Conservation (phyloP, 2,888 invertebrate species). For the Pocota personata region DNA sequence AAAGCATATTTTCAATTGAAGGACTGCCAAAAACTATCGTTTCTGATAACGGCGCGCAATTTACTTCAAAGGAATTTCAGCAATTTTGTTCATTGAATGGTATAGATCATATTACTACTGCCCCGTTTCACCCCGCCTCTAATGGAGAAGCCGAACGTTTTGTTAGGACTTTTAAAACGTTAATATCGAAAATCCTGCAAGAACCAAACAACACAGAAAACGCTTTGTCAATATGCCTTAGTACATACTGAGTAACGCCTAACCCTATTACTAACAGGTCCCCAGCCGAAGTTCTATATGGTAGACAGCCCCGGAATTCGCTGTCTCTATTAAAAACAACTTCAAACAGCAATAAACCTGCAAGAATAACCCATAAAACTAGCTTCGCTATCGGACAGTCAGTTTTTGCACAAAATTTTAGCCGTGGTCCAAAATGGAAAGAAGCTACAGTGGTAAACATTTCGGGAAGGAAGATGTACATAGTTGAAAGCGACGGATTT, state of each 20-base stretch:
- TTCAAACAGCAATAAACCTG: not conserved
- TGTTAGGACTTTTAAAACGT: constrained; percentile 67
- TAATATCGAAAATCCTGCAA: constrained; percentile 31
- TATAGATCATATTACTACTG: constrained; percentile 74
- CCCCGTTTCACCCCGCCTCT: constrained; percentile 74
- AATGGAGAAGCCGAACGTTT: constrained; percentile 75
- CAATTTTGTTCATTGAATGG: constrained; percentile 72
- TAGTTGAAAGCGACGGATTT: not conserved
- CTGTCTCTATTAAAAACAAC: constrained; percentile 15
- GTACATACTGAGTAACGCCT: constrained; percentile 49
- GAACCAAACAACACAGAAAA: constrained; percentile 15
- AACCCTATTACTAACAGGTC: constrained; percentile 32
- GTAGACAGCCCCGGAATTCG: constrained; percentile 22
- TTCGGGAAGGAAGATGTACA: not conserved
- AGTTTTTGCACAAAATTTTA: not conserved
- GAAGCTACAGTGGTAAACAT: not conserved
- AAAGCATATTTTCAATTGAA: constrained; percentile 75
- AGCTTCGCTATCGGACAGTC: not conserved
- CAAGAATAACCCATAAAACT: not conserved
- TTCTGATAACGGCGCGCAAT: constrained; percentile 75
- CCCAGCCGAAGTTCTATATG: constrained; percentile 58
- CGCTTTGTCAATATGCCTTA: constrained; percentile 32
- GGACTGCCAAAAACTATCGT: constrained; percentile 74
- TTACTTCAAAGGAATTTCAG: constrained; percentile 63
- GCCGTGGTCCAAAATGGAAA: not conserved